phyloP scores from a whole-genome alignment of 2,888 invertebrate genomes.

The Prenolepis imparis region DNA sequence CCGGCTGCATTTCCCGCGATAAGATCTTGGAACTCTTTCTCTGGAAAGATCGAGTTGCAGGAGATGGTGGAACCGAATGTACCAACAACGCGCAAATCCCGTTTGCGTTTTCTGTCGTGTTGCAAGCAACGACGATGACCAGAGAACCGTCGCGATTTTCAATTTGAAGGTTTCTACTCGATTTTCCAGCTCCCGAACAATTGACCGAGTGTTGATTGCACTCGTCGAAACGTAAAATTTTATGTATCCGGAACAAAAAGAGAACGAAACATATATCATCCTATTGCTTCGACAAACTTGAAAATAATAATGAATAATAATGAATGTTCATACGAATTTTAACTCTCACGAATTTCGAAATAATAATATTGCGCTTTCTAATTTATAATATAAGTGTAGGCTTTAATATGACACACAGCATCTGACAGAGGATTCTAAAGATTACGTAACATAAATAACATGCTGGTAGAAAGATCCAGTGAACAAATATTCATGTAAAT shows the following conservation, averaged over 20 bases:
- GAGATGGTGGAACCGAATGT: conserved; percentile 72
- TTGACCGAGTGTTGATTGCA: conserved; percentile 10
- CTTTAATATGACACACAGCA: not conserved
- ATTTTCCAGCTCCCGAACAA: conserved; percentile 21
- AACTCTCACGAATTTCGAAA: not conserved
- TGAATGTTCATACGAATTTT: not conserved
- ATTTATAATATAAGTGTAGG: not conserved
- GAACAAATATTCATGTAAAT: not conserved
- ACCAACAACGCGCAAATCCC: conserved; percentile 74
- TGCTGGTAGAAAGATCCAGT: not conserved
- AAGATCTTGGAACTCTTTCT: conserved; percentile 73
- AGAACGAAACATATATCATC: not conserved
- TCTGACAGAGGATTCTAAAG: not conserved
- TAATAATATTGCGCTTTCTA: not conserved
- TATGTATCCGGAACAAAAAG: not conserved
- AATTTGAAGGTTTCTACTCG: conserved; percentile 14
- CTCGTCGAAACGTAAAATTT: not conserved
- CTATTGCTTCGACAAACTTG: not conserved
- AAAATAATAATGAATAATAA: not conserved
- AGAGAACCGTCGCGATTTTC: conserved; percentile 32
- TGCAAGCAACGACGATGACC: conserved; percentile 38
- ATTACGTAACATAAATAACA: conserved; percentile 13
- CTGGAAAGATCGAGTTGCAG: conserved; percentile 76
- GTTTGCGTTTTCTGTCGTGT: conserved; percentile 50
- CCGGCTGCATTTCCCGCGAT: conserved; percentile 77